These are phyloP conservation scores for Podargus strigoides DNA, from an alignment of 2,797 vertebrate genomes.

Conservation along the genomic window DNA sequence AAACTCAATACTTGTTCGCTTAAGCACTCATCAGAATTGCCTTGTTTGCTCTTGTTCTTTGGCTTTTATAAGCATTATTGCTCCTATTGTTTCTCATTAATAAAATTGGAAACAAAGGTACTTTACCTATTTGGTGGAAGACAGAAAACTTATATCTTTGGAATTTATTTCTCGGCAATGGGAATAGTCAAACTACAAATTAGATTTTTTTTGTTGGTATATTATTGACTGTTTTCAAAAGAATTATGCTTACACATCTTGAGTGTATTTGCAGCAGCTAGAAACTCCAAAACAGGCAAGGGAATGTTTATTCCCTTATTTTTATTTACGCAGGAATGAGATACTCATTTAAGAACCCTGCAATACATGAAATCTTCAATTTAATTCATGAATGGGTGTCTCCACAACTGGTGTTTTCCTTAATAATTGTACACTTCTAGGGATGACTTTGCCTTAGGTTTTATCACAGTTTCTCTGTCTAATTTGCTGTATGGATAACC, in stretches of 20 bases:
- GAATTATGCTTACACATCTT: background rate
- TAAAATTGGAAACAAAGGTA: background rate
- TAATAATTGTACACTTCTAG: background rate
- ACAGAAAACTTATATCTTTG: background rate
- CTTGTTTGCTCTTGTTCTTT: conserved; percentile 9
- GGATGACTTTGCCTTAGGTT: background rate
- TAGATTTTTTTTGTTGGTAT: background rate
- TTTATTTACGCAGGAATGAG: background rate
- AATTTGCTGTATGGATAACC: background rate
- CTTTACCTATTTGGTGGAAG: background rate
- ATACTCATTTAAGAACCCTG: background rate
- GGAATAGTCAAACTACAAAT: background rate
- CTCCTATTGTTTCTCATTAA: background rate
- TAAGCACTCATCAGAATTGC: background rate
- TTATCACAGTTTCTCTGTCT: background rate
- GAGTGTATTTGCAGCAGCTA: background rate
- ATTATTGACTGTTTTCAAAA: background rate
- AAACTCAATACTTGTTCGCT: background rate
- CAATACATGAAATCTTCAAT: background rate
- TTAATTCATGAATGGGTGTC: background rate
- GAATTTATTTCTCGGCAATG: background rate
- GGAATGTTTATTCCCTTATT: background rate
- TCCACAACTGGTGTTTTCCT: background rate
- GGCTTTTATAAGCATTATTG: conserved; percentile 7
- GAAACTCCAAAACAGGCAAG: background rate